Evolutionary conservation across 2,113 vertebrate genomes (phyloP).

Genomic region (Odontophorus gujanensis): DNA sequence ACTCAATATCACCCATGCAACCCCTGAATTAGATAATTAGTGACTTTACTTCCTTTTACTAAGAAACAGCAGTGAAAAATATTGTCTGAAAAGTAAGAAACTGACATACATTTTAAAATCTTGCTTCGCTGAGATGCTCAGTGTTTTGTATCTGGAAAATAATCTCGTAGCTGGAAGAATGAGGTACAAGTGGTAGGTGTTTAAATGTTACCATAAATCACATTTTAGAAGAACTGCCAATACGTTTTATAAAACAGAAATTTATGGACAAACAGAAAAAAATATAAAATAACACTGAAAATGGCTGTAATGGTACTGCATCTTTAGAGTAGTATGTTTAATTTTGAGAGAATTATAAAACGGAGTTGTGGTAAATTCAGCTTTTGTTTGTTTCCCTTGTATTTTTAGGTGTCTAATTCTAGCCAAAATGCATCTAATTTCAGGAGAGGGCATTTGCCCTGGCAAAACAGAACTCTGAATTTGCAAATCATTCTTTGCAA

Average conservation of each 20-base stretch:
- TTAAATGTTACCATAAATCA: conserved; percentile 57
- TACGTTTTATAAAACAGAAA: conserved; percentile 57
- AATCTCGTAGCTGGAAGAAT: background rate
- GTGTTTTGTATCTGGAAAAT: background rate
- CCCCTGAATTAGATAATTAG: background rate
- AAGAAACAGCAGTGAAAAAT: background rate
- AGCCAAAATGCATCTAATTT: background rate
- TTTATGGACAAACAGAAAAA: conserved; percentile 47
- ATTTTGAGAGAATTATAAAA: background rate
- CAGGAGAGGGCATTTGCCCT: background rate
- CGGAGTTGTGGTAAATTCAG: background rate
- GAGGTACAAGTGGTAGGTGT: conserved; percentile 24
- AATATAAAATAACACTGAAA: conserved; percentile 40
- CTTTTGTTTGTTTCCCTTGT: background rate
- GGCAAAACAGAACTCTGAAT: background rate
- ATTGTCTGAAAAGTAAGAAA: background rate
- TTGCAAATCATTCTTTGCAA: background rate
- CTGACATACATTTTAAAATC: background rate
- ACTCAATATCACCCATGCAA: too few relatives aligned
- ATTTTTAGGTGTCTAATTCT: background rate
- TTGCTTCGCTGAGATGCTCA: conserved; percentile 31
- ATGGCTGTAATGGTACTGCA: background rate
- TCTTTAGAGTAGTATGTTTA: background rate
- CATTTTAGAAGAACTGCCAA: conserved; percentile 49
- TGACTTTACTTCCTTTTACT: background rate